Evolutionary conservation across 2,888 invertebrate genomes (phyloP).

Genomic region (Phyllotreta striolata): DNA sequence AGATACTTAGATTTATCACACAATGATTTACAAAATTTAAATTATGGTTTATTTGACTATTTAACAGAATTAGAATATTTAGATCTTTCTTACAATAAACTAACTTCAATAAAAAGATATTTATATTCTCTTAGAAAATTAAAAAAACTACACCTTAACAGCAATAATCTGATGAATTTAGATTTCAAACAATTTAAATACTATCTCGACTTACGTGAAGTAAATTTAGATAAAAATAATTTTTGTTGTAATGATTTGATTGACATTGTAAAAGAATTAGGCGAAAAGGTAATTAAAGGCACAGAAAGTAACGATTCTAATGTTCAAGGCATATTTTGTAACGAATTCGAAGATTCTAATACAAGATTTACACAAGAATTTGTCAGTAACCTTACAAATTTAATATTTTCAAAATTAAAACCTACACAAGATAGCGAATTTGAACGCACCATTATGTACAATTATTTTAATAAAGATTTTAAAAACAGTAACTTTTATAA

Average conservation of each 20-base stretch:
- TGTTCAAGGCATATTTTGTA: constrained; percentile 28
- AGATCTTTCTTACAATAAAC: constrained; percentile 27
- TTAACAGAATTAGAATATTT: constrained; percentile 12
- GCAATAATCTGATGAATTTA: constrained; percentile 14
- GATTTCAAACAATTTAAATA: constrained; percentile 9
- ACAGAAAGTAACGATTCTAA: constrained; percentile 9
- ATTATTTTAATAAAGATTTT: constrained; percentile 34
- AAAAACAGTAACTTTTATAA: constrained; percentile 32
- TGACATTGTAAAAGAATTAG: constrained; percentile 8
- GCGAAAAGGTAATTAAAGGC: constrained; percentile 7
- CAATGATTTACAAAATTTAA: constrained; percentile 22
- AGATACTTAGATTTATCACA: constrained; percentile 21
- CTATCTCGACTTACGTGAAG: neutral
- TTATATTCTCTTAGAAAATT: constrained; percentile 15
- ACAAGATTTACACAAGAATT: constrained; percentile 1
- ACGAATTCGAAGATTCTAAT: constrained; percentile 22
- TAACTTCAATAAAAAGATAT: constrained; percentile 20
- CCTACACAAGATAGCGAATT: constrained; percentile 1
- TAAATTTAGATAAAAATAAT: constrained; percentile 23
- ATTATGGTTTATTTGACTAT: constrained; percentile 26
- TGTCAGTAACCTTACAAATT: neutral
- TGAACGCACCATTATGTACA: constrained; percentile 16
- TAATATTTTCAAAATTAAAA: constrained; percentile 5
- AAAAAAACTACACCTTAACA: constrained; percentile 8
- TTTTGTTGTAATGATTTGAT: constrained; percentile 25